Evolutionary conservation across 2,113 vertebrate species (phyloP).

Genomic region (Hoplias malabaricus): DNA sequence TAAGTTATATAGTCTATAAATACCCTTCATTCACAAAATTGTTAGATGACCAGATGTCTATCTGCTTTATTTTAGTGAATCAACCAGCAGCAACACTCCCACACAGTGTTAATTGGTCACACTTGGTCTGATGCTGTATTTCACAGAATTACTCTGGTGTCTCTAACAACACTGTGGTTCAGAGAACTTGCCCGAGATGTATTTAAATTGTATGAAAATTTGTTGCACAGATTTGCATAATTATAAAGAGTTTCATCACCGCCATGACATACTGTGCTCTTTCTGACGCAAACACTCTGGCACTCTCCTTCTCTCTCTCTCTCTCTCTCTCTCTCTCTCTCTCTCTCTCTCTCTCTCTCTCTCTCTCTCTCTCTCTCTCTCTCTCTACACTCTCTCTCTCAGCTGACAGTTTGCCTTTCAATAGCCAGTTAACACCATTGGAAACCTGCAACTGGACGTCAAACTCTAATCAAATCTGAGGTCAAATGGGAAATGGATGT

Average conservation of each 20-base stretch:
- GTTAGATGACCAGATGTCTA: no score
- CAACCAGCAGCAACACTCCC: no score
- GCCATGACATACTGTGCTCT: background rate
- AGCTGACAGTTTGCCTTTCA: background rate
- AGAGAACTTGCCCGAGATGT: background rate
- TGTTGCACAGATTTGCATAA: background rate
- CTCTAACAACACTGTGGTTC: background rate
- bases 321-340: no score
- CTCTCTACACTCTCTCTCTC: no score
- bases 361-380: no score
- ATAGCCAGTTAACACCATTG: background rate
- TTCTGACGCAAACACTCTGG: background rate
- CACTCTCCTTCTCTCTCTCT: no score
- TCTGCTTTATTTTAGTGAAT: no score
- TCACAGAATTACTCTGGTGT: background rate
- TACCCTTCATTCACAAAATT: no score
- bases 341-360: no score
- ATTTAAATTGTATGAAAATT: background rate
- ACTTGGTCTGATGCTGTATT: background rate
- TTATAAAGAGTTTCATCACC: background rate
- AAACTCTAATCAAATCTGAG: background rate
- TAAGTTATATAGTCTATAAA: no score
- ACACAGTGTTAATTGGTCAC: no score
- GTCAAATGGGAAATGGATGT: background rate
- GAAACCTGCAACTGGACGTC: background rate